phyloP scores from a whole-genome alignment of 2,113 vertebrate genomes.

The Solea solea region DNA sequence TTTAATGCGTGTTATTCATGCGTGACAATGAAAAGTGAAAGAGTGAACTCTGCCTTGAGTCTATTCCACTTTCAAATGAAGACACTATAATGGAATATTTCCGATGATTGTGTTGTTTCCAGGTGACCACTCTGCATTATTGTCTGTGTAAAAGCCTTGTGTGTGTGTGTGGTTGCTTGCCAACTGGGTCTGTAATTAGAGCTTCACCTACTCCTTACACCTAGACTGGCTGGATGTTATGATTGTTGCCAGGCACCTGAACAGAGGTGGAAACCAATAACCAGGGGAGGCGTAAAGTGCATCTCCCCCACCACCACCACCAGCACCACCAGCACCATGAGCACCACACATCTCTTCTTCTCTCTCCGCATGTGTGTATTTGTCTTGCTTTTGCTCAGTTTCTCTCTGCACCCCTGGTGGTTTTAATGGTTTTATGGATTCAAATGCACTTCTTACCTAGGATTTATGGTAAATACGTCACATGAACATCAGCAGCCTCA shows the following conservation, averaged over 20 bases:
- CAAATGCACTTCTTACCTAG: background rate
- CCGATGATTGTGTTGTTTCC: constrained; percentile 36
- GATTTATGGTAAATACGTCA: background rate
- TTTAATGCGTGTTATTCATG: too few species aligned
- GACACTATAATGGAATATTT: constrained; percentile 14
- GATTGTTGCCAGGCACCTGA: constrained; percentile 76
- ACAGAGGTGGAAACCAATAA: constrained; percentile 75
- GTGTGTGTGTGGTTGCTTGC: background rate
- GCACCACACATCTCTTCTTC: background rate
- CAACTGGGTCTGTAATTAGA: constrained; percentile 66
- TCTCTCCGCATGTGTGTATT: background rate
- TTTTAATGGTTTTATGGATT: constrained; percentile 21
- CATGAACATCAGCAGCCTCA: background rate
- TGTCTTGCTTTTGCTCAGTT: constrained; percentile 2
- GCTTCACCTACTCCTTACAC: constrained; percentile 63
- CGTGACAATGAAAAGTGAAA: too few species aligned
- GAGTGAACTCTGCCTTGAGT: background rate
- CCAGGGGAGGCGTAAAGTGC: constrained; percentile 42
- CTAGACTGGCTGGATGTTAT: constrained; percentile 24
- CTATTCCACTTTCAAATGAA: background rate
- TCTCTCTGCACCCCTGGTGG: background rate
- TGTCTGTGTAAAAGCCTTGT: constrained; percentile 17
- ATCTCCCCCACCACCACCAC: background rate
- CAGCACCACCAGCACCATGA: too few species aligned
- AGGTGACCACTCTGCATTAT: constrained; percentile 9